Evolutionary conservation across 2,113 vertebrate species (phyloP), one percentile per base, ranked within the genome.

Genomic region (Hypomesus transpacificus): DNA sequence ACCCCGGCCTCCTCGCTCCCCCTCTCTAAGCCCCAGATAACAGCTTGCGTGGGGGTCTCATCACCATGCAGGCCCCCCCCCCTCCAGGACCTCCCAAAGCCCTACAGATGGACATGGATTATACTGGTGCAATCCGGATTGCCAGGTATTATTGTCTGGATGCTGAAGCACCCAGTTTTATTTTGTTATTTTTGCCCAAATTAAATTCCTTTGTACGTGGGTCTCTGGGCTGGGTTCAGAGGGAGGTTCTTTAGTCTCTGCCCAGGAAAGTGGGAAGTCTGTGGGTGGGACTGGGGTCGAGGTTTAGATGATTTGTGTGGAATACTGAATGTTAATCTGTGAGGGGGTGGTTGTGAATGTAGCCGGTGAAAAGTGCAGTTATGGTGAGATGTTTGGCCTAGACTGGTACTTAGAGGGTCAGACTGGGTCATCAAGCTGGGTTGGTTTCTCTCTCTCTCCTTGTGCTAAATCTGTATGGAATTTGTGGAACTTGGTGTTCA

Each of bases 111-210:
- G 77, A 26, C 18, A 9, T 53, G 70, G 80, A 76, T 83, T 76
- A 70, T 53, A 50, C 13, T 53, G 24, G 58, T 39, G 3, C 61
- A 66, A 77, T 75, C 81, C 66, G 68, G 72, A 80, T 70, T 78
- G 71, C 46, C 69, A 52, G 18, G 69, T 75, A 61, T 81, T 81
- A 81, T 71, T 18, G 66, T 82, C 83, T 72, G 75, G 65, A 18
- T 57, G 58, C 60, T 58, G 61, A 53, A 78, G 46, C 63, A 65
- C 67, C 67, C 71, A 26, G 20, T 39, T 21, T 53, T 17, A 3
- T 17, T 53, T 17, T 4, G 5, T 34, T 31, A 26, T 26, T 3
- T n/a, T 50, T 18, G 3, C 64, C 26, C 68, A 67, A 70, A 75
- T 59, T 57, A 70, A 67, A 74, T 75, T 46, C 74, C 66, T 50